Percentiles rank a stretch among this genome's conserved stretches.
Conservation (phyloP, 1,140 invertebrate genomes). For the Bactericera cockerelli region DNA sequence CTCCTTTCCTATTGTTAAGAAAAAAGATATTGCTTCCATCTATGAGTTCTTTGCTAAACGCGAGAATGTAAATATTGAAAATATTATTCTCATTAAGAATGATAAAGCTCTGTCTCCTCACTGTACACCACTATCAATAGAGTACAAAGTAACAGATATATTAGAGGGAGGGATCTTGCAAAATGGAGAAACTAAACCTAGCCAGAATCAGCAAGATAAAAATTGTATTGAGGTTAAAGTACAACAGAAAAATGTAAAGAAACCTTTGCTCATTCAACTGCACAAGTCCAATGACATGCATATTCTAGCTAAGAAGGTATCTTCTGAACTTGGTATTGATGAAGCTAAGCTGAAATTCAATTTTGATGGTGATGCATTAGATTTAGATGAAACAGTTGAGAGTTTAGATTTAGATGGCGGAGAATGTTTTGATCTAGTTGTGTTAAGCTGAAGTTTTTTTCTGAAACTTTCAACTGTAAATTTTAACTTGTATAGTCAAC, state of each 20-base stretch:
- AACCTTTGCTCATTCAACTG: slow-evolving; percentile 8
- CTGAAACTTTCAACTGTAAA: too few species aligned
- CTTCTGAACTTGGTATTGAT: not conserved
- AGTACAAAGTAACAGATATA: not conserved
- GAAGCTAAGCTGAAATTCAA: not conserved
- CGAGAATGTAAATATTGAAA: slow-evolving; percentile 2
- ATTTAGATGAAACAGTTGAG: slow-evolving; percentile 3
- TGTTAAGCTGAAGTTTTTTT: not conserved
- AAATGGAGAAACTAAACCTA: not conserved
- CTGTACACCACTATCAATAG: not conserved
- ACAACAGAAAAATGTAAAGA: slow-evolving; percentile 4
- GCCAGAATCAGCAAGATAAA: not conserved
- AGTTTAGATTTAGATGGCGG: slow-evolving; percentile 4
- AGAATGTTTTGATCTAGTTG: not conserved
- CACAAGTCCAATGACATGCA: not conserved
- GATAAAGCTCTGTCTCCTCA: not conserved
- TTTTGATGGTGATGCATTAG: not conserved
- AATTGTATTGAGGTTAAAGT: slow-evolving; percentile 2
- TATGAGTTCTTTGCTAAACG: slow-evolving; percentile 5
- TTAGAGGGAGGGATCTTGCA: not conserved
- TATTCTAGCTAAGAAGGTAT: not conserved
- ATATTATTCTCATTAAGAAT: not conserved
- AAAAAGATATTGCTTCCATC: not conserved
- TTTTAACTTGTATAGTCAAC: too few species aligned
- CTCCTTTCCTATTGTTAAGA: not conserved